Percentiles rank a stretch among this genome's conserved stretches.
These are phyloP conservation scores for Synanthedon vespiformis DNA, from an alignment of 2,888 invertebrate genomes.

Conservation along the genomic window DNA sequence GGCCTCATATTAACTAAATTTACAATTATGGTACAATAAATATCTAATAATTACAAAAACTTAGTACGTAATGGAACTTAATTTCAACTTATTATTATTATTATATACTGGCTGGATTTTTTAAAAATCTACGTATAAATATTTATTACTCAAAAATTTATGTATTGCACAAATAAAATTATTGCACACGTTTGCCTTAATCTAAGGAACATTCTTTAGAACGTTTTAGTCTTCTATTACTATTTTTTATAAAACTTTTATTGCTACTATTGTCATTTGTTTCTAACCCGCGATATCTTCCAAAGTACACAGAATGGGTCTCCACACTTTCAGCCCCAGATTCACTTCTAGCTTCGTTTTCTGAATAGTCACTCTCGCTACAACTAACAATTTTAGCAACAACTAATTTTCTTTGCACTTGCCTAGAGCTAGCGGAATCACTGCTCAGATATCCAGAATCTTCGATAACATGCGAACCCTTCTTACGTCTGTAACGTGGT, in stretches of 20 bases:
- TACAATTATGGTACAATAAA: conserved; percentile 1
- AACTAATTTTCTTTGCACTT: conserved; percentile 46
- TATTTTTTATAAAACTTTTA: conserved; percentile 11
- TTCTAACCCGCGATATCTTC: conserved; percentile 72
- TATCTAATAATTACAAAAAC: no score
- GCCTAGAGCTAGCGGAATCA: conserved; percentile 76
- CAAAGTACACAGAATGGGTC: conserved; percentile 88
- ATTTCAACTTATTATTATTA: background rate
- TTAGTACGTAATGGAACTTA: no score
- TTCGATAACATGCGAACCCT: conserved; percentile 58
- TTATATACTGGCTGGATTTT: background rate
- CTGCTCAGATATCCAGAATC: conserved; percentile 90
- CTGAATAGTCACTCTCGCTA: conserved; percentile 84
- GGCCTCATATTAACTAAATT: conserved; percentile 34
- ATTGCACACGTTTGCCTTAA: conserved; percentile 23
- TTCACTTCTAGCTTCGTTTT: conserved; percentile 85
- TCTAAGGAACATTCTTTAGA: conserved; percentile 15
- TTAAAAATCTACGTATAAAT: background rate
- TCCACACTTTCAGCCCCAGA: conserved; percentile 89
- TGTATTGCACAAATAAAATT: conserved; percentile 41
- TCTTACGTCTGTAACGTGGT: conserved; percentile 37
- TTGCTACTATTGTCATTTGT: conserved; percentile 20
- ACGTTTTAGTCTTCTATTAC: conserved; percentile 21
- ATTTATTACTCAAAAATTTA: conserved; percentile 15
- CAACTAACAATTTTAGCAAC: conserved; percentile 70